Percentiles rank a stretch among this genome's conserved stretches.
phyloP scores from a whole-genome alignment of 2,797 vertebrate species.

The Pseudochirops cupreus region DNA sequence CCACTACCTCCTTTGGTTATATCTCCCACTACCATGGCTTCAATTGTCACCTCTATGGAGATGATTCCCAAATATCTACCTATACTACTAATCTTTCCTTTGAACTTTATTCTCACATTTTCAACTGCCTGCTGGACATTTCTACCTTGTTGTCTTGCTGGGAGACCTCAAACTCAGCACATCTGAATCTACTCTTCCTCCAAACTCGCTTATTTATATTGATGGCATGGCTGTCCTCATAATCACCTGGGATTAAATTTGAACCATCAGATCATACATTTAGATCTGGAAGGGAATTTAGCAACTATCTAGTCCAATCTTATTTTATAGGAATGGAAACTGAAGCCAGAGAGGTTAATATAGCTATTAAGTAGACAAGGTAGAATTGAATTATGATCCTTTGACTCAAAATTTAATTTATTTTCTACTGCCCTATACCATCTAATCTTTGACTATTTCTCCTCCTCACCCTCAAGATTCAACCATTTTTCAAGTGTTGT shows the following conservation, averaged over 20 bases:
- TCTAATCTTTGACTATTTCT: neutral
- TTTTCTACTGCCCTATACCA: neutral
- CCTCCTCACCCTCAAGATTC: neutral
- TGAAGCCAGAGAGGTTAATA: neutral
- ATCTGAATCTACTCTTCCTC: neutral
- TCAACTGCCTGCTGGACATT: neutral
- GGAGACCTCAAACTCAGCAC: neutral
- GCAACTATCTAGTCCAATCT: neutral
- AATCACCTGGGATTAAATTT: neutral
- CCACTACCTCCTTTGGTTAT: neutral
- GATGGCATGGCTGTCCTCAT: neutral
- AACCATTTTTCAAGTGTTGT: neutral
- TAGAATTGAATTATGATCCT: neutral
- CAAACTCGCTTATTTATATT: neutral
- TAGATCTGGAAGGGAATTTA: neutral
- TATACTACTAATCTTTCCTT: neutral
- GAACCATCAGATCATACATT: neutral
- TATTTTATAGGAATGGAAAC: neutral
- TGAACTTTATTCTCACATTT: neutral
- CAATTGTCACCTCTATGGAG: neutral
- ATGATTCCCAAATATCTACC: neutral
- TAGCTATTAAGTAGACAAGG: neutral
- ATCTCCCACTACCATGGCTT: neutral
- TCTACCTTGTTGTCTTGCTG: neutral
- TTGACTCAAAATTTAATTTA: neutral